Evolutionary conservation across 2,113 vertebrate species (phyloP), one percentile per base, ranked within the genome.

Genomic region (Brachirus orientalis): DNA sequence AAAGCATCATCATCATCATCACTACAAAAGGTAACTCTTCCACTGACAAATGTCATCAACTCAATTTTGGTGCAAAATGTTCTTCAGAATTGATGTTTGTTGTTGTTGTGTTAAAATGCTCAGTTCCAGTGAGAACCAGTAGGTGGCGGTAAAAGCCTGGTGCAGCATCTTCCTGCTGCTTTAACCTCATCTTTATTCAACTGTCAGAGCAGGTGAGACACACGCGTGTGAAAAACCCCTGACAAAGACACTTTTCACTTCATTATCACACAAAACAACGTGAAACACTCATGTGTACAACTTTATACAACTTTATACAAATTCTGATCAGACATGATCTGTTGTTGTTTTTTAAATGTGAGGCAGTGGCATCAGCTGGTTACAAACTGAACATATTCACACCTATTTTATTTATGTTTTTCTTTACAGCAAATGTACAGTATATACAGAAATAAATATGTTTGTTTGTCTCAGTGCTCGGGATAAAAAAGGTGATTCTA

Each of bases 391-490:
- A 77, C 63, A 59, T 28, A 28, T 65, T 14, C 37, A 17, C 58
- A 76, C 46, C 60, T 45, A 12, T 46, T 56, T 11, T 41, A 4
- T 43, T 10, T 43, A 3, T 35, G 7, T 37, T 11, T 37, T 16
- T 74, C 47, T 80, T 70, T 67, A 78, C 72, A 70, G 43, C 35
- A 83, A 28, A 60, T 58, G 33, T 69, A 6, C 74, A 88, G n/a
- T 80, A 85, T 90, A 0, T 86, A 86, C 87, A 90, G 55, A 2
- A 88, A 89, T 90, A 88, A 88, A 88, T 90, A 90, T 19, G 56
- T 55, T 57, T 22, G 43, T 54, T 51, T 68, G 38, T 41, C 51
- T 79, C 53, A 48, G 77, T 73, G 48, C 62, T 80, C 55, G 33
- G 59, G 51, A 56, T 47, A 18, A 52, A 19, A 60, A 58, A 59